phyloP scores from a whole-genome alignment of 2,113 vertebrate genomes.

The Haemorhous mexicanus region DNA sequence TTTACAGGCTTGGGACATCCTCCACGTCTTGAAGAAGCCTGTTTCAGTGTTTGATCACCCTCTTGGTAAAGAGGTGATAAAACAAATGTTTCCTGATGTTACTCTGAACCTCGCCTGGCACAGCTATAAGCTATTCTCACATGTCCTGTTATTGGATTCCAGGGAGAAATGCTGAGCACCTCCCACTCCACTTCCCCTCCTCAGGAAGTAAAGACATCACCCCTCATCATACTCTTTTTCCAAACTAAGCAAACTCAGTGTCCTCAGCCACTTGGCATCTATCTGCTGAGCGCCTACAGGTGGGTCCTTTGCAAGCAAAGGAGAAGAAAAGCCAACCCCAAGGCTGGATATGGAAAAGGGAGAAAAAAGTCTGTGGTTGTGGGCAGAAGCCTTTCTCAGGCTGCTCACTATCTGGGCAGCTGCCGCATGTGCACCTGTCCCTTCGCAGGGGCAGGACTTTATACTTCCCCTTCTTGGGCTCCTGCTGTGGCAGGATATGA shows the following conservation, averaged over 20 bases:
- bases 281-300: background rate
- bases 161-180: background rate
- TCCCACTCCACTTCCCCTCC: background rate
- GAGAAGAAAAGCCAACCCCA: background rate
- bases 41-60: background rate
- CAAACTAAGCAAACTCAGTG: background rate
- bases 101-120: background rate
- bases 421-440: background rate
- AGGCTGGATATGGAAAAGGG: background rate
- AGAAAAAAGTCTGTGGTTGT: background rate
- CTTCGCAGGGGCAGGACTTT: background rate
- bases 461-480: background rate
- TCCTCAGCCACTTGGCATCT: background rate
- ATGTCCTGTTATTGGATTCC: accelerated
- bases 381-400: background rate
- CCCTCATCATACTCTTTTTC: background rate
- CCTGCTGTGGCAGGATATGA: background rate
- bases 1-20: background rate
- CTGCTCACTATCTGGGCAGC: background rate
- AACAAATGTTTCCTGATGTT: background rate
- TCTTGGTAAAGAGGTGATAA: background rate
- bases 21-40: background rate
- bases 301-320: background rate
- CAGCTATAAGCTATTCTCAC: background rate
- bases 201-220: background rate